phyloP scores from a whole-genome alignment of 2,888 invertebrate genomes.

The Anagyrus pseudococci region DNA sequence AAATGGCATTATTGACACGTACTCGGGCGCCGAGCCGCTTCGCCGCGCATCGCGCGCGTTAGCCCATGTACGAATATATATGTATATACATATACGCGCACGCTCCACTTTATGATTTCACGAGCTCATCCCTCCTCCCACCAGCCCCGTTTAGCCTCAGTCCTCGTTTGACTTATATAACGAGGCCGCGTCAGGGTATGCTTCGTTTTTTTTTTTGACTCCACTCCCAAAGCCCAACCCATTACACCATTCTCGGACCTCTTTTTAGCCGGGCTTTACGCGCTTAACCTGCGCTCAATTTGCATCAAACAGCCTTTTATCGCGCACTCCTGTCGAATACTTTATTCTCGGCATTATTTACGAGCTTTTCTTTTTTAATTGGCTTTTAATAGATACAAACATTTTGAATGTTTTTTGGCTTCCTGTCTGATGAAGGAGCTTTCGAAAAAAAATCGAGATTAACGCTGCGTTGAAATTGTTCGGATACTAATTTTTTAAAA shows the following conservation, averaged over 20 bases:
- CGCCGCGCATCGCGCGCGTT: too few relatives aligned
- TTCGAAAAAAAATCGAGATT: too few relatives aligned
- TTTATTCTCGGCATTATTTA: not conserved
- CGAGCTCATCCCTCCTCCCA: too few relatives aligned
- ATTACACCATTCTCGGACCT: not conserved
- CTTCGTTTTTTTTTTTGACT: not conserved
- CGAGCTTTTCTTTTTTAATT: not conserved
- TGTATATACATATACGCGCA: too few relatives aligned
- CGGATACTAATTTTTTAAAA: too few relatives aligned
- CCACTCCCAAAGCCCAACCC: too few relatives aligned
- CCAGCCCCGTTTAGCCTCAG: too few relatives aligned
- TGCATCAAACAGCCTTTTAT: conserved; percentile 2
- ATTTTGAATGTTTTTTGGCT: too few relatives aligned
- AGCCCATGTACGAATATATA: too few relatives aligned
- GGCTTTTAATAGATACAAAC: too few relatives aligned
- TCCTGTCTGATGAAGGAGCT: too few relatives aligned
- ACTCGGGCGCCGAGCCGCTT: conserved; percentile 5
- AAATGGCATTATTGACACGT: conserved; percentile 47
- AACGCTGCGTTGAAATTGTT: too few relatives aligned
- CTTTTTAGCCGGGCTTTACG: not conserved
- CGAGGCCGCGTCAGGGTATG: not conserved
- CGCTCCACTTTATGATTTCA: conserved; percentile 34
- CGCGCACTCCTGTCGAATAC: not conserved
- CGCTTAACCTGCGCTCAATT: not conserved
- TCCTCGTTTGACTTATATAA: conserved; percentile 19